Evolutionary conservation across 2,888 invertebrate genomes (phyloP).

Genomic region (Tromatobia lineatoria): DNA sequence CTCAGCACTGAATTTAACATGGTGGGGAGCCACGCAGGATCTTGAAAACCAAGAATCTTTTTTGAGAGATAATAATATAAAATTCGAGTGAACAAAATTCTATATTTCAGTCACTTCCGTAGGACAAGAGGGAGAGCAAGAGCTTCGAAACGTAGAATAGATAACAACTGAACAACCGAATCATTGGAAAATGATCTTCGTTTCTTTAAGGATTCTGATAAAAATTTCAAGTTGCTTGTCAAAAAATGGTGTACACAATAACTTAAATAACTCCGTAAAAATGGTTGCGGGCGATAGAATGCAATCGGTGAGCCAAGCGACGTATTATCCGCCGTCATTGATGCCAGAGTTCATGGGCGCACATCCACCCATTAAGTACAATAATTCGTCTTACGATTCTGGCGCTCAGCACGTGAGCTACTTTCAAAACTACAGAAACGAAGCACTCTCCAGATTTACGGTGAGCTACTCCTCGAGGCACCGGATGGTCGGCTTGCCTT

Average conservation of each 20-base stretch:
- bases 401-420: conserved; percentile 76
- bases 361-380: conserved; percentile 81
- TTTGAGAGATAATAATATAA: too few relatives aligned
- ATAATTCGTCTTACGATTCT: conserved; percentile 77
- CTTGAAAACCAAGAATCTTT: too few relatives aligned
- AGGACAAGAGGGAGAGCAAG: too few relatives aligned
- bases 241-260: background rate
- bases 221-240: conserved; percentile 10
- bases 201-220: conserved; percentile 20
- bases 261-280: background rate
- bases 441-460: conserved; percentile 83
- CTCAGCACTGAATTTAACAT: too few relatives aligned
- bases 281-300: conserved; percentile 17
- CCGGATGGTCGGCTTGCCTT: conserved; percentile 5
- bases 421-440: conserved; percentile 85
- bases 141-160: too few relatives aligned
- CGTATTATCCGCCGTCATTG: conserved; percentile 53
- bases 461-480: conserved; percentile 73
- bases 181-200: conserved; percentile 2
- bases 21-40: too few relatives aligned
- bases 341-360: conserved; percentile 83
- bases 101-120: too few relatives aligned
- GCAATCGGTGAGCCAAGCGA: conserved; percentile 10
- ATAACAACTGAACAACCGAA: background rate
- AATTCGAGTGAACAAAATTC: too few relatives aligned